A percentile compares a stretch with the other conserved stretches of the same genome.
Conservation (phyloP, 2,888 invertebrate genomes). For the Monochamus alternatus region DNA sequence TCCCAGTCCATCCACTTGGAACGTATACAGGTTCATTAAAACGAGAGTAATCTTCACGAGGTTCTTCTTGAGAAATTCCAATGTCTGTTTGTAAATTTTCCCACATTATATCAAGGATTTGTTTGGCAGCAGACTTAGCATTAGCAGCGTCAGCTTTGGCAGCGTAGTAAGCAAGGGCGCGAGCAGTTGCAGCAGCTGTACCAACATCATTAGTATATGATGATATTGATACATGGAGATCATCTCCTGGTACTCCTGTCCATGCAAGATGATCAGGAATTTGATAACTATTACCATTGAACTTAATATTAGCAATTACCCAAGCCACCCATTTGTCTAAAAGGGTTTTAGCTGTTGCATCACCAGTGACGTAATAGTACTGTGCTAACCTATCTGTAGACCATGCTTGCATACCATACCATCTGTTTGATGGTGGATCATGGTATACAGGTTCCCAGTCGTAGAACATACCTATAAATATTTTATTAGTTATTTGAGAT, state of each 20-base stretch:
- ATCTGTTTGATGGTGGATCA: conserved; percentile 45
- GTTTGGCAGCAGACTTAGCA: conserved; percentile 51
- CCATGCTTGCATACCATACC: conserved; percentile 53
- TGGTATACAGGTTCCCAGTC: conserved; percentile 53
- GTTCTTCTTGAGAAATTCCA: conserved; percentile 50
- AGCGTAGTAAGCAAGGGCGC: conserved; percentile 54
- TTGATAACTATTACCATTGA: conserved; percentile 40
- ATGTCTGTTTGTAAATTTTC: conserved; percentile 42
- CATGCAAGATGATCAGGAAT: conserved; percentile 49
- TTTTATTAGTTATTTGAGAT: no score
- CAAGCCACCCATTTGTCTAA: conserved; percentile 54
- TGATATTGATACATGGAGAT: conserved; percentile 44
- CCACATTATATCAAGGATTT: conserved; percentile 52
- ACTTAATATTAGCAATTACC: conserved; percentile 47
- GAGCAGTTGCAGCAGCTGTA: conserved; percentile 53
- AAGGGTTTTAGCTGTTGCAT: conserved; percentile 50
- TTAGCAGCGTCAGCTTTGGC: conserved; percentile 50
- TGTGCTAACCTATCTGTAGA: conserved; percentile 57
- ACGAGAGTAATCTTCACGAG: conserved; percentile 39
- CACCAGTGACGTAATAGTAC: conserved; percentile 56
- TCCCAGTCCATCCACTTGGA: conserved; percentile 54
- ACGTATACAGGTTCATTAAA: conserved; percentile 50
- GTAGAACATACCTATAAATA: conserved; percentile 48
- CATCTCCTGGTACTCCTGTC: conserved; percentile 49
- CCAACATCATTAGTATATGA: conserved; percentile 50